Evolutionary conservation across 2,113 vertebrate genomes (phyloP).

Genomic region (Alces alces): DNA sequence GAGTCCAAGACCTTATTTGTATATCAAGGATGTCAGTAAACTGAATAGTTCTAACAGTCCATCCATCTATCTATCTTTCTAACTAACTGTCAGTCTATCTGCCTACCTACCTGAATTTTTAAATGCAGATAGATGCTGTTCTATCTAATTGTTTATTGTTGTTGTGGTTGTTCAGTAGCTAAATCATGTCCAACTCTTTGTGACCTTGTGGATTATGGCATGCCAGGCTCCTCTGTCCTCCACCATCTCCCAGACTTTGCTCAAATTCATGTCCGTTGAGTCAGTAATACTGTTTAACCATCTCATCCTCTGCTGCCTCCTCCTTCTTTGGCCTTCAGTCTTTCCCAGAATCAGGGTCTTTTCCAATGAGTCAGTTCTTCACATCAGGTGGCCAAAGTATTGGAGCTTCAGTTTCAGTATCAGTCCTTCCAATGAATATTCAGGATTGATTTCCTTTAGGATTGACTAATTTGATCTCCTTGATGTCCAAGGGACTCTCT

Average conservation of each 20-base stretch:
- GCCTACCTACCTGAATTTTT: neutral
- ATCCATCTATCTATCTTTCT: neutral
- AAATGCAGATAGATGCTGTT: neutral
- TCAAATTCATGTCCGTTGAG: neutral
- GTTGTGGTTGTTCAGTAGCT: neutral
- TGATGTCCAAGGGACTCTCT: neutral
- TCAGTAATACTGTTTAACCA: neutral
- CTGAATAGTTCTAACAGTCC: neutral
- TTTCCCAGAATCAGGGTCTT: neutral
- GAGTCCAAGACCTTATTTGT: neutral
- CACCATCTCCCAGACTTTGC: neutral
- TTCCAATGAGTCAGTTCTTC: neutral
- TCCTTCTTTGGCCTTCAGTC: neutral
- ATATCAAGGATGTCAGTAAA: neutral
- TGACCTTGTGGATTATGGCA: neutral
- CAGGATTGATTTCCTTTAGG: neutral
- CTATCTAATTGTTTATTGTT: neutral
- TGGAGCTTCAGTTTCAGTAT: neutral
- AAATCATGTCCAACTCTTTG: neutral
- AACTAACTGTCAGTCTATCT: neutral
- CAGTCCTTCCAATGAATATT: neutral
- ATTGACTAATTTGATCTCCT: neutral
- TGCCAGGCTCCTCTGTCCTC: neutral
- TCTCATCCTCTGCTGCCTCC: neutral
- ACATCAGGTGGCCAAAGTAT: neutral